These are phyloP conservation scores for Lapara coniferarum DNA, from an alignment of 2,888 invertebrate species.

Conservation along the genomic window DNA sequence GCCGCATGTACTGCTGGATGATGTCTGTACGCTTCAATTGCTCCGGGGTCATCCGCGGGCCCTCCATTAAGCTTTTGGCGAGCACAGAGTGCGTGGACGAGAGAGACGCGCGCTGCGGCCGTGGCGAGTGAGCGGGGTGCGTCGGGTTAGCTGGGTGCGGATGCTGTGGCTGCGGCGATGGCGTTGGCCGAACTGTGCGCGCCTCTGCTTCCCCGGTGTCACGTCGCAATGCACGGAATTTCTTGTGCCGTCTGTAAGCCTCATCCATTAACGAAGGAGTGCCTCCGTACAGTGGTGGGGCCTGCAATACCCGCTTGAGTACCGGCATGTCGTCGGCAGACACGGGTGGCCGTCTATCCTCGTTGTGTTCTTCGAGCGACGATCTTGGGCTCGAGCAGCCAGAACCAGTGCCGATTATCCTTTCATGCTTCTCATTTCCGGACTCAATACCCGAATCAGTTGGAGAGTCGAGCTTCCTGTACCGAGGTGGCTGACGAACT, in stretches of 20 bases:
- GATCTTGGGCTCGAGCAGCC: conserved; percentile 94
- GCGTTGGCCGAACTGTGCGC: conserved; percentile 70
- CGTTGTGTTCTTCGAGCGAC: conserved; percentile 90
- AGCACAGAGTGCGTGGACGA: conserved; percentile 95
- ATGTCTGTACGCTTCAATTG: conserved; percentile 96
- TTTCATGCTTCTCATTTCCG: conserved; percentile 94
- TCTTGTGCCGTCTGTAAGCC: conserved; percentile 97
- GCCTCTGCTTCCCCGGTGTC: conserved; percentile 91
- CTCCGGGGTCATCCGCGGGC: conserved; percentile 96
- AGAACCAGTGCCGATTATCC: conserved; percentile 86
- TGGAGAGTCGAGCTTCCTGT: conserved; percentile 94
- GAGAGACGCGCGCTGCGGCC: conserved; percentile 83
- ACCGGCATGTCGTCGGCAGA: conserved; percentile 96
- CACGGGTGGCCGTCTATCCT: conserved; percentile 82
- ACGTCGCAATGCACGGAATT: conserved; percentile 93
- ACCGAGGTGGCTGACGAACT: conserved; percentile 86
- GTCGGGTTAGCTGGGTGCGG: conserved; percentile 74
- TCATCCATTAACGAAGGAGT: conserved; percentile 96
- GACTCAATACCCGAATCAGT: conserved; percentile 97
- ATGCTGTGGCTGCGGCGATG: conserved; percentile 81
- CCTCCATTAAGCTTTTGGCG: conserved; percentile 95
- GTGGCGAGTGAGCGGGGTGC: conserved; percentile 81
- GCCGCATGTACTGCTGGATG: conserved; percentile 96
- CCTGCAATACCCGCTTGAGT: conserved; percentile 94
- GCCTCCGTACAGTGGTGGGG: conserved; percentile 95